Percentiles rank a stretch among this genome's conserved stretches.
phyloP scores from a whole-genome alignment of 30 jellyfish, hydroid and myxozoan genomes.

The Rhopilema esculentum region DNA sequence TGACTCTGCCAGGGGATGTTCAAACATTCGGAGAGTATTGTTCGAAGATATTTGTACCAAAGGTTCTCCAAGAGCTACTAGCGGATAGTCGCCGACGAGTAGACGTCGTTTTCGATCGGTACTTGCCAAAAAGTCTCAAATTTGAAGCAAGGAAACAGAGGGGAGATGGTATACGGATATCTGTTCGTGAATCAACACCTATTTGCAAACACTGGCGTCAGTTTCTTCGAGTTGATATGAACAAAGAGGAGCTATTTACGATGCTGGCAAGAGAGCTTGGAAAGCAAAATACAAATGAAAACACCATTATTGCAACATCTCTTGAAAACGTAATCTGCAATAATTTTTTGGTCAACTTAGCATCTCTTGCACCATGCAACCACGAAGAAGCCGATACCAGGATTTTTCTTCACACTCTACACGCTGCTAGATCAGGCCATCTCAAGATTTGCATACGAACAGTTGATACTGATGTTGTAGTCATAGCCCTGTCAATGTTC shows the following conservation, averaged over 20 bases:
- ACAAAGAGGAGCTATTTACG: slow-evolving; percentile 53
- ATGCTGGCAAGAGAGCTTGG: slow-evolving; percentile 59
- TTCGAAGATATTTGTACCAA: slow-evolving; percentile 44
- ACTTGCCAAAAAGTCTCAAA: slow-evolving; percentile 35
- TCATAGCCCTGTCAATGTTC: slow-evolving; percentile 32
- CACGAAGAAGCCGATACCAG: slow-evolving; percentile 29
- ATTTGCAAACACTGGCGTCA: slow-evolving; percentile 33
- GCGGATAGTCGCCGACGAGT: slow-evolving; percentile 58
- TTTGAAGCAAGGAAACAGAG: slow-evolving; percentile 34
- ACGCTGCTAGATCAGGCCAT: slow-evolving; percentile 33
- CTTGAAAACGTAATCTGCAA: slow-evolving; percentile 28
- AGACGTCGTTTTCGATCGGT: slow-evolving; percentile 43
- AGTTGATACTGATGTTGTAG: slow-evolving; percentile 52
- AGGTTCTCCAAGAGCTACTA: slow-evolving; percentile 34
- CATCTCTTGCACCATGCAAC: slow-evolving; percentile 34
- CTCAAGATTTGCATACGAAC: slow-evolving; percentile 34
- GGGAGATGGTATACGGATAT: slow-evolving; percentile 31
- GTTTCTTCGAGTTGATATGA: slow-evolving; percentile 51
- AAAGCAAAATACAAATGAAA: slow-evolving; percentile 27
- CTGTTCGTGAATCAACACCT: slow-evolving; percentile 25
- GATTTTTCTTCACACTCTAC: slow-evolving; percentile 27
- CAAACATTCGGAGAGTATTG: slow-evolving; percentile 48
- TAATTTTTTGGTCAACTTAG: slow-evolving; percentile 15
- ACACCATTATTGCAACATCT: slow-evolving; percentile 11
- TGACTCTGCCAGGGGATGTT: slow-evolving; percentile 48